phyloP scores from a whole-genome alignment of 2,113 vertebrate genomes.

The Nasalis larvatus region DNA sequence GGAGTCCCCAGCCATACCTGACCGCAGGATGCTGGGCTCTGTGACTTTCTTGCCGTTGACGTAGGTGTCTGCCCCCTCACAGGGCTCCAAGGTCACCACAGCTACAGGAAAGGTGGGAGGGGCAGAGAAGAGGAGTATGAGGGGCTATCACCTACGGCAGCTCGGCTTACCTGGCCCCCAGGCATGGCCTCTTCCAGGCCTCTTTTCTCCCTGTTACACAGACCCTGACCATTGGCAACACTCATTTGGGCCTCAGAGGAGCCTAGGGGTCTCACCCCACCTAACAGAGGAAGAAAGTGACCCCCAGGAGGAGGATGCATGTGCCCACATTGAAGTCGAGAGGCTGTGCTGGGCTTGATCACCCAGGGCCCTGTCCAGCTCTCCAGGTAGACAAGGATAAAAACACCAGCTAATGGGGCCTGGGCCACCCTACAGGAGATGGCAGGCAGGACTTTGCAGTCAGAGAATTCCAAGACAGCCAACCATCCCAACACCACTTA shows the following conservation, averaged over 20 bases:
- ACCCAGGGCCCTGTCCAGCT: background rate
- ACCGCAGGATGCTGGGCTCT: slow-evolving; percentile 92
- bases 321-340: background rate
- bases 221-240: background rate
- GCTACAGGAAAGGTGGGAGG: slow-evolving; percentile 62
- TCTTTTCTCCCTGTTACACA: background rate
- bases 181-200: rapidly evolving
- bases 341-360: background rate
- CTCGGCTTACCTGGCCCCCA: too few species aligned
- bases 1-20: slow-evolving; percentile 85
- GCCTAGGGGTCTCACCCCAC: rapidly evolving
- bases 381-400: background rate
- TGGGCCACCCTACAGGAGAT: background rate
- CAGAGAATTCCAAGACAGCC: background rate
- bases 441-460: too few species aligned
- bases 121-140: background rate
- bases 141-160: too few species aligned
- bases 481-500: rapidly evolving
- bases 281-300: background rate
- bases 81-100: slow-evolving; percentile 94
- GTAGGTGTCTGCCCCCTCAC: slow-evolving; percentile 95
- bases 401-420: background rate
- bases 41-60: slow-evolving; percentile 97
- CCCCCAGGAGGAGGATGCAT: rapidly evolving
- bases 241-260: background rate